Conservation (phyloP, 2,797 vertebrate genomes). For the Alectoris magna region DNA sequence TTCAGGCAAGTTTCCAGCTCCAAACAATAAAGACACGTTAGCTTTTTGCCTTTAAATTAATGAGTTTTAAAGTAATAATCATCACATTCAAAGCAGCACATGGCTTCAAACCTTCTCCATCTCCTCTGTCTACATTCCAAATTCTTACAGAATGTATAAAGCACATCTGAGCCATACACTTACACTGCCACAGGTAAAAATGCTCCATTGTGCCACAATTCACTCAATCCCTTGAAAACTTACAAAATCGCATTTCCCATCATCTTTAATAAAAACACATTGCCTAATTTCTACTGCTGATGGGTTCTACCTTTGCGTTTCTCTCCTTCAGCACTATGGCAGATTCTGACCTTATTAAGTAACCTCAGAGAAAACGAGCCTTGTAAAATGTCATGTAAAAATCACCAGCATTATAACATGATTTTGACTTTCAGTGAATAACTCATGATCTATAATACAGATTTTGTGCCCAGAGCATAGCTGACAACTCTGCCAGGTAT, state of each 20-base stretch:
- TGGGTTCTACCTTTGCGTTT: not conserved
- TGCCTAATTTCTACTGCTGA: not conserved
- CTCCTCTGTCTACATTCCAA: not conserved
- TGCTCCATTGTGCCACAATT: not conserved
- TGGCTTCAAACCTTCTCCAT: not conserved
- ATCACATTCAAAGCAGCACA: not conserved
- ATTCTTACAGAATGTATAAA: not conserved
- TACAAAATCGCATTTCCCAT: not conserved
- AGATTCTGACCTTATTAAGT: not conserved
- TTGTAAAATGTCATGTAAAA: not conserved
- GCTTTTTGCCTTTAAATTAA: constrained; percentile 13
- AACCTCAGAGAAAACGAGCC: not conserved
- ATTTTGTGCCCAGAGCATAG: not conserved
- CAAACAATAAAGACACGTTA: not conserved
- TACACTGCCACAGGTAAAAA: not conserved
- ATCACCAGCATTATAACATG: not conserved
- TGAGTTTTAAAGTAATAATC: not conserved
- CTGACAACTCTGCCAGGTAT: not conserved
- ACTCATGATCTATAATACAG: not conserved
- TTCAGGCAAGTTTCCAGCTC: constrained; percentile 22
- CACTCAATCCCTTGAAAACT: not conserved
- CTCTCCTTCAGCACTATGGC: not conserved
- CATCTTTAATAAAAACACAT: not conserved
- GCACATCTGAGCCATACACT: not conserved
- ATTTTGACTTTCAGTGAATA: not conserved